Conservation (phyloP, 2,797 vertebrate species). For the Cirrhinus molitorella region DNA sequence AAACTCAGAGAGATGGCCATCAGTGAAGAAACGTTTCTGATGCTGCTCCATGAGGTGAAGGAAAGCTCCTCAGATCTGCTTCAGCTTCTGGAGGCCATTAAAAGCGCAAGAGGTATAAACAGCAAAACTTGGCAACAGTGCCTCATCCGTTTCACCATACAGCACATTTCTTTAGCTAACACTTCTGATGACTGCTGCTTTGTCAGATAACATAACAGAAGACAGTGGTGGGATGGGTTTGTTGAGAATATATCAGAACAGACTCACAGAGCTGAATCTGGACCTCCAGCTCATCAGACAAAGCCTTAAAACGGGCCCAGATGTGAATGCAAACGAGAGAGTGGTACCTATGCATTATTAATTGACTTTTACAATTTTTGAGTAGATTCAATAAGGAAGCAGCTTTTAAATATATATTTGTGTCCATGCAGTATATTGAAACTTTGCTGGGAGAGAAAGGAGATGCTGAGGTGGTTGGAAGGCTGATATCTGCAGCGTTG, state of each 20-base stretch:
- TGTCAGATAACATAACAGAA: conserved; percentile 53
- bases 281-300: conserved; percentile 66
- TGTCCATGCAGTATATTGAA: conserved; percentile 48
- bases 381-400: background rate
- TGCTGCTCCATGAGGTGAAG: conserved; percentile 76
- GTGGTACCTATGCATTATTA: conserved; percentile 66
- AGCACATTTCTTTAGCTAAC: background rate
- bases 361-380: background rate
- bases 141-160: background rate
- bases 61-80: conserved; percentile 61
- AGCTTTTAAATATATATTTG: background rate
- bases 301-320: conserved; percentile 65
- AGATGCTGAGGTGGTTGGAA: conserved; percentile 56
- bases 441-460: conserved; percentile 63
- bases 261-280: conserved; percentile 69
- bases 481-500: conserved; percentile 69
- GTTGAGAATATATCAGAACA: conserved; percentile 71
- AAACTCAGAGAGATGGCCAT: conserved; percentile 77
- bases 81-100: conserved; percentile 8
- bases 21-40: conserved; percentile 75
- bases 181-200: background rate
- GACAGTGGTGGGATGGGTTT: conserved; percentile 70
- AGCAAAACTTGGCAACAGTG: background rate
- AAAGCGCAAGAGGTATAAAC: conserved; percentile 55
- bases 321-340: conserved; percentile 71